Conservation (phyloP, 2,113 vertebrate genomes). For the Procapra przewalskii region DNA sequence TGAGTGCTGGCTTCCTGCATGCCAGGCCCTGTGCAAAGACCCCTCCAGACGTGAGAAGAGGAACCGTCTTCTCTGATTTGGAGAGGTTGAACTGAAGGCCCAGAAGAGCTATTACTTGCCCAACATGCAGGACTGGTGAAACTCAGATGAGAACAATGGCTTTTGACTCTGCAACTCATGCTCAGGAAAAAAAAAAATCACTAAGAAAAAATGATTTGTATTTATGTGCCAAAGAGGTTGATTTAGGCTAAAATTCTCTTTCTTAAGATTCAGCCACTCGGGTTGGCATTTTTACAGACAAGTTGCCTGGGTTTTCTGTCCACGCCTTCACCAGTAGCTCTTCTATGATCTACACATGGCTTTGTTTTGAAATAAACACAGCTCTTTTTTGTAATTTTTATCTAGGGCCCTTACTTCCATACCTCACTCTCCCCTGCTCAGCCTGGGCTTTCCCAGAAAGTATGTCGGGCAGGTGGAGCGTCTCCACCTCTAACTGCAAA, state of each 20-base stretch:
- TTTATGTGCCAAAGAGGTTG: neutral
- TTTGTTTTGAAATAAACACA: neutral
- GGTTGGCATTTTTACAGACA: neutral
- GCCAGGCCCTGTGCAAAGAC: neutral
- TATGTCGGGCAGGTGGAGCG: neutral
- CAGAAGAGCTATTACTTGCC: neutral
- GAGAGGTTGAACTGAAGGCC: neutral
- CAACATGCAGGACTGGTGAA: neutral
- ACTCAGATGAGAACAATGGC: neutral
- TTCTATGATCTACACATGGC: fast-evolving
- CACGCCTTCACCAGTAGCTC: neutral
- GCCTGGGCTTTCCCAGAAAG: neutral
- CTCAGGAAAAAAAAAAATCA: neutral
- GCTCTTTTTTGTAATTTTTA: neutral
- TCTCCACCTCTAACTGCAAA: neutral
- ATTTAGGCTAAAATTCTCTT: neutral
- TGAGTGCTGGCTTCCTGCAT: neutral
- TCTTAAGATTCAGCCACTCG: neutral
- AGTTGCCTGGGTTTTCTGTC: neutral
- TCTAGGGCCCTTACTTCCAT: no score
- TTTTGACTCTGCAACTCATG: neutral
- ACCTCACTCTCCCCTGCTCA: neutral
- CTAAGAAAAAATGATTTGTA: neutral
- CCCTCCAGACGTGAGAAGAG: neutral
- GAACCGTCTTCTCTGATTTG: neutral